These are phyloP conservation scores for Mormyrops attenuatus DNA, from an alignment of 2,797 vertebrate species.

Conservation along the genomic window DNA sequence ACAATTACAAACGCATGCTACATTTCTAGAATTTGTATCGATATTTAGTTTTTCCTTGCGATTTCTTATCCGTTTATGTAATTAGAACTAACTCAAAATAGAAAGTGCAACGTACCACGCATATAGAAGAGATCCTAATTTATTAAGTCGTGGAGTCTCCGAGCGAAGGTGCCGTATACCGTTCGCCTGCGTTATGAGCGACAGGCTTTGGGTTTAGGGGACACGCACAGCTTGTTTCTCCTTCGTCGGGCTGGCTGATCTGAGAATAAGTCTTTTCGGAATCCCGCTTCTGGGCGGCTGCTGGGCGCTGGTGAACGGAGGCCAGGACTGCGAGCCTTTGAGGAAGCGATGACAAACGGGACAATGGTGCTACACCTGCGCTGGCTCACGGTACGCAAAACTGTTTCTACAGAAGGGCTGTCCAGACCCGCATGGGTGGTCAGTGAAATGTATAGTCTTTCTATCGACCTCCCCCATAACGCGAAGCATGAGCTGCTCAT, in stretches of 20 bases:
- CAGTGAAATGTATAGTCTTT: conserved; percentile 50
- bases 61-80: neutral
- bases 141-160: neutral
- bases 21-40: neutral
- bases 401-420: conserved; percentile 43
- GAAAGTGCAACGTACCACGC: neutral
- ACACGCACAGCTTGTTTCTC: neutral
- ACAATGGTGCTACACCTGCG: conserved; percentile 79
- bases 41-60: neutral
- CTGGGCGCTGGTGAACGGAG: conserved; percentile 22
- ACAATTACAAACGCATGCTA: neutral
- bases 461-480: conserved; percentile 37
- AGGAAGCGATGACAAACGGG: conserved; percentile 77
- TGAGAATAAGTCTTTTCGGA: conserved; percentile 20
- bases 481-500: conserved; percentile 49
- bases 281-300: conserved; percentile 42
- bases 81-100: neutral
- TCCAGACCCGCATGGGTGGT: conserved; percentile 73
- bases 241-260: neutral
- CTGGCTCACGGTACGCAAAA: conserved; percentile 61
- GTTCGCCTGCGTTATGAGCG: neutral
- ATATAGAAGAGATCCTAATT: neutral
- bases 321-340: conserved; percentile 46
- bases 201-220: neutral
- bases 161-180: neutral